Percentiles rank a stretch among this genome's conserved stretches.
Conservation (phyloP, 2,797 vertebrate species). For the Xiphorhynchus erythropygius region DNA sequence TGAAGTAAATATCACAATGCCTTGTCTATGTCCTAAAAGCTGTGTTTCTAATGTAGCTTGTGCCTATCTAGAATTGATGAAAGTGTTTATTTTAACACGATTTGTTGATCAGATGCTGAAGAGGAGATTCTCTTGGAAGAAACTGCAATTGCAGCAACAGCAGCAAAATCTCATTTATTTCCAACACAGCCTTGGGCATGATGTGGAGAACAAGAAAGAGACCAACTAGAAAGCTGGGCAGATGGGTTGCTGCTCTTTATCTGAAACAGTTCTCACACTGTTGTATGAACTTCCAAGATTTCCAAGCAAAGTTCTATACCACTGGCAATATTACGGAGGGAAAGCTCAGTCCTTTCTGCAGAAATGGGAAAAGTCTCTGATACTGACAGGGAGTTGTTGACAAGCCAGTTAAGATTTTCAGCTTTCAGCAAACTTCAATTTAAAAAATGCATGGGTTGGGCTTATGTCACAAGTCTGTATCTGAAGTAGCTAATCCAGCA, state of each 20-base stretch:
- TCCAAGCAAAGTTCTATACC: neutral
- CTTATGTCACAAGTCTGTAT: neutral
- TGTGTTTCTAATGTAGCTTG: neutral
- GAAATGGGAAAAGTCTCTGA: neutral
- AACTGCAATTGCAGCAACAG: neutral
- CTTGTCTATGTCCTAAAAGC: neutral
- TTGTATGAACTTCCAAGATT: neutral
- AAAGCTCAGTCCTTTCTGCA: neutral
- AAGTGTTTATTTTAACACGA: neutral
- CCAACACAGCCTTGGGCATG: neutral
- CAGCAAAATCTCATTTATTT: slow-evolving; percentile 1
- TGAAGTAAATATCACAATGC: neutral
- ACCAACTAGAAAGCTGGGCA: neutral
- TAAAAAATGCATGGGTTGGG: rapidly evolving
- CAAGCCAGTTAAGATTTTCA: neutral
- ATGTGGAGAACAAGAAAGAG: neutral
- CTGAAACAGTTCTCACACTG: neutral
- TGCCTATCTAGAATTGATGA: neutral
- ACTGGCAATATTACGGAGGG: neutral
- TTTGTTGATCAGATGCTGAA: neutral
- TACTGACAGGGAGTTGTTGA: neutral
- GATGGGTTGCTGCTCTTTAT: neutral
- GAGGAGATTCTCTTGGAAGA: neutral
- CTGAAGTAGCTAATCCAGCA: neutral
- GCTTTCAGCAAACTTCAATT: neutral